phyloP scores from a whole-genome alignment of 2,797 vertebrate species.

The Gymnopithys bicolor region DNA sequence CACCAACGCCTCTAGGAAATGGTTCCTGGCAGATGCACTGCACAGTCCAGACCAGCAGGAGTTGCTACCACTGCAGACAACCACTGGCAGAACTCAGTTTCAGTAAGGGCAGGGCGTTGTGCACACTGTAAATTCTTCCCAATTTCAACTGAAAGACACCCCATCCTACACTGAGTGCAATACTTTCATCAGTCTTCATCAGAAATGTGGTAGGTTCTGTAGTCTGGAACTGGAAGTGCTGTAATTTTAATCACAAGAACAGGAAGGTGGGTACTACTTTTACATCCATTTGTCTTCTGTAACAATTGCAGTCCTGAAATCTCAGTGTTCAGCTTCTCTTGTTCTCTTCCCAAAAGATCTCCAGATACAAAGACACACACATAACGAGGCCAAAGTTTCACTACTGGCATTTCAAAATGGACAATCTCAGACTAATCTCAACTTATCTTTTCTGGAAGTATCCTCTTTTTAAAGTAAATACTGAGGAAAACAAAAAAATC shows the following conservation, averaged over 20 bases:
- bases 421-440: not conserved
- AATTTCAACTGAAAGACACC: not conserved
- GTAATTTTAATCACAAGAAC: not conserved
- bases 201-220: fast-evolving
- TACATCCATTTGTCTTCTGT: not conserved
- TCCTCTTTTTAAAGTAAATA: not conserved
- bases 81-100: not conserved
- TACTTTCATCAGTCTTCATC: not conserved
- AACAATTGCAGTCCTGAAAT: not conserved
- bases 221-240: not conserved
- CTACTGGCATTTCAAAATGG: not conserved
- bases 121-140: not conserved
- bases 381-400: fast-evolving
- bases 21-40: not conserved
- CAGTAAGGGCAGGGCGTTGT: not conserved
- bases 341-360: not conserved
- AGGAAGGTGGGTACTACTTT: not conserved
- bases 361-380: not conserved
- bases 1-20: not conserved
- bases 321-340: not conserved
- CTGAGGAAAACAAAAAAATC: not conserved
- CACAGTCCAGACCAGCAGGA: not conserved
- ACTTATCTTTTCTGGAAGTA: not conserved
- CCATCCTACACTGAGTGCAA: not conserved
- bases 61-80: not conserved